Conservation (phyloP, 2,888 invertebrate species). For the Aphrophora alni region DNA sequence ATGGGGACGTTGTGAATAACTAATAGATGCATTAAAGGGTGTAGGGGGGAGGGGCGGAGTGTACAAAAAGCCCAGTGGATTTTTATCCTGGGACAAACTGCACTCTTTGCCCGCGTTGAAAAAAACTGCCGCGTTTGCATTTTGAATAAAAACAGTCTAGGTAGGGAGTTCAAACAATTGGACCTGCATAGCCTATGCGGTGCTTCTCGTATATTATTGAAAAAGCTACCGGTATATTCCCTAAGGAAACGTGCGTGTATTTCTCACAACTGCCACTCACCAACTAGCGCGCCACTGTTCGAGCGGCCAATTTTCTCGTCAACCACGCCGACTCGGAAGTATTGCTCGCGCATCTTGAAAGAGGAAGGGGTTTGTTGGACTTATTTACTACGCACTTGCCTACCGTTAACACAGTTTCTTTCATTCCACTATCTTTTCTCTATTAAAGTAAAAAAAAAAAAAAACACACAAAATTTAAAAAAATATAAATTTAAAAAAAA, state of each 20-base stretch:
- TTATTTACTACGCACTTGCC: background rate
- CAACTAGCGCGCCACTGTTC: constrained; percentile 24
- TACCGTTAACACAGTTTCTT: background rate
- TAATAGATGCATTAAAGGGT: constrained; percentile 36
- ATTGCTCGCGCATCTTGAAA: background rate
- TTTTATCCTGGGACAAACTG: constrained; percentile 26
- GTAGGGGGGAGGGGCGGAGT: background rate
- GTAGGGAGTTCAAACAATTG: constrained; percentile 36
- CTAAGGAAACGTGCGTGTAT: background rate
- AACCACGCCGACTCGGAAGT: background rate
- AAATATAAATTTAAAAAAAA: background rate
- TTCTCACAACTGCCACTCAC: constrained; percentile 19
- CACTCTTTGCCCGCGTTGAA: constrained; percentile 20
- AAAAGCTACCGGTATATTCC: constrained; percentile 37
- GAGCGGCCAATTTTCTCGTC: constrained; percentile 13
- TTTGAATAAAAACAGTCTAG: constrained; percentile 31
- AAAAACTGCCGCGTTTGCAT: constrained; percentile 30
- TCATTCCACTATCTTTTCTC: background rate
- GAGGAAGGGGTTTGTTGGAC: background rate
- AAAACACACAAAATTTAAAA: background rate
- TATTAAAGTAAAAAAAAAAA: background rate
- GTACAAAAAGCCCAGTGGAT: constrained; percentile 17
- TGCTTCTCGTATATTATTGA: constrained; percentile 40
- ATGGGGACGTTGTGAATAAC: constrained; percentile 35
- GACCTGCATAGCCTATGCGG: constrained; percentile 32